Evolutionary conservation across 2,888 invertebrate genomes (phyloP).

Genomic region (Callimorpha dominula): DNA sequence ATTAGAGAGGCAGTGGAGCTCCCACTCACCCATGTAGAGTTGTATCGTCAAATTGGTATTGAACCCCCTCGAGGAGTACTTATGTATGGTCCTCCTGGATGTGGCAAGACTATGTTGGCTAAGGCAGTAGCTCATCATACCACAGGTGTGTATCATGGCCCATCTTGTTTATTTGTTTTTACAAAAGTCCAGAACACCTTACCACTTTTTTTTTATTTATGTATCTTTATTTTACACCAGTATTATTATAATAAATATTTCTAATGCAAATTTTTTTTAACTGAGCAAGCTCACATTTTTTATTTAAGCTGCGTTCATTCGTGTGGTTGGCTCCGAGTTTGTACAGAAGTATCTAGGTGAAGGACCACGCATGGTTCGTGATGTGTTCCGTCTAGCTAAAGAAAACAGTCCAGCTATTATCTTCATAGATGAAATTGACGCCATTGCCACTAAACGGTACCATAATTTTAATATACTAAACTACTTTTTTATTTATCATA

Average conservation of each 20-base stretch:
- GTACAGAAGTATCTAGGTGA: conserved; percentile 99
- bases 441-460: conserved; percentile 98
- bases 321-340: conserved; percentile 99
- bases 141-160: conserved; percentile 88
- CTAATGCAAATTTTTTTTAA: background rate
- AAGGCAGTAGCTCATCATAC: conserved; percentile 99
- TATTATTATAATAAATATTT: no score
- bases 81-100: conserved; percentile 99
- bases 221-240: no score
- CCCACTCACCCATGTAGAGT: conserved; percentile 98
- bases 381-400: conserved; percentile 99
- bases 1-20: conserved; percentile 99
- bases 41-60: conserved; percentile 99
- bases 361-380: conserved; percentile 99
- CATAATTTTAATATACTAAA: background rate
- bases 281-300: background rate
- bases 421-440: conserved; percentile 99
- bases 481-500: background rate
- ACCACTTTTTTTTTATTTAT: no score
- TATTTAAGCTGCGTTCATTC: conserved; percentile 96
- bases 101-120: conserved; percentile 99
- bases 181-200: no score
- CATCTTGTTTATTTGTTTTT: background rate
- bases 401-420: conserved; percentile 99
- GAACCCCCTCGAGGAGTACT: conserved; percentile 99